Evolutionary conservation across 1,140 invertebrate genomes (phyloP).

Genomic region (Hypsibius dujardini): DNA sequence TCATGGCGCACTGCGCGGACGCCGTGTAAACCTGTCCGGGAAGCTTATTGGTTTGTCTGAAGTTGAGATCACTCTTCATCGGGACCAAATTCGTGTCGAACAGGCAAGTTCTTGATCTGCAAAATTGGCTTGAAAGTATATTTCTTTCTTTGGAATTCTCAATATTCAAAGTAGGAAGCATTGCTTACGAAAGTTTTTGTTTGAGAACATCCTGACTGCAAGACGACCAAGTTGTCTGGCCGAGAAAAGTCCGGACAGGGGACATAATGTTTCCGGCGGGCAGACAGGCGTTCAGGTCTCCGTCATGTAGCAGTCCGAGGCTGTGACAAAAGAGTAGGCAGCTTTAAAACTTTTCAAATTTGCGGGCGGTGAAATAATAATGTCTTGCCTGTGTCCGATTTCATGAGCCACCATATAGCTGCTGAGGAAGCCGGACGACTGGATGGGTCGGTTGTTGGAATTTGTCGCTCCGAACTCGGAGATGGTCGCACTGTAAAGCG

Average conservation of each 20-base stretch:
- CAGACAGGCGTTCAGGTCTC: not conserved
- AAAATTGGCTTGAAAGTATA: not conserved
- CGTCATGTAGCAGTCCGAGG: slow-evolving; percentile 6
- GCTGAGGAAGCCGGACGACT: not conserved
- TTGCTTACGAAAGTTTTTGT: slow-evolving; percentile 1
- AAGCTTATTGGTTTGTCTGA: not conserved
- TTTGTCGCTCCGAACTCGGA: slow-evolving; percentile 5
- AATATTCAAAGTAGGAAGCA: not conserved
- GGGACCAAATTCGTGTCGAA: not conserved
- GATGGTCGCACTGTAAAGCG: slow-evolving; percentile 6
- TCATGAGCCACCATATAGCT: slow-evolving; percentile 12
- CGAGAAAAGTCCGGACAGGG: not conserved
- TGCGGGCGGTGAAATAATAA: not conserved
- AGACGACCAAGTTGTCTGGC: not conserved
- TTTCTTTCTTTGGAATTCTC: too few species aligned
- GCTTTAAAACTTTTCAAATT: not conserved
- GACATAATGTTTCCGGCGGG: slow-evolving; percentile 1
- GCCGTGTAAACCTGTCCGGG: slow-evolving; percentile 9
- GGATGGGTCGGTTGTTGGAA: not conserved
- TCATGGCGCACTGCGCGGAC: not conserved
- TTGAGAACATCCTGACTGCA: not conserved
- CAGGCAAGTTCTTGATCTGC: not conserved
- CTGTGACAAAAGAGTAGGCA: not conserved
- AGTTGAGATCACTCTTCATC: not conserved
- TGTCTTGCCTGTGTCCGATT: not conserved